phyloP scores from a whole-genome alignment of 1,140 invertebrate genomes.

The Pteromalus puparum region DNA sequence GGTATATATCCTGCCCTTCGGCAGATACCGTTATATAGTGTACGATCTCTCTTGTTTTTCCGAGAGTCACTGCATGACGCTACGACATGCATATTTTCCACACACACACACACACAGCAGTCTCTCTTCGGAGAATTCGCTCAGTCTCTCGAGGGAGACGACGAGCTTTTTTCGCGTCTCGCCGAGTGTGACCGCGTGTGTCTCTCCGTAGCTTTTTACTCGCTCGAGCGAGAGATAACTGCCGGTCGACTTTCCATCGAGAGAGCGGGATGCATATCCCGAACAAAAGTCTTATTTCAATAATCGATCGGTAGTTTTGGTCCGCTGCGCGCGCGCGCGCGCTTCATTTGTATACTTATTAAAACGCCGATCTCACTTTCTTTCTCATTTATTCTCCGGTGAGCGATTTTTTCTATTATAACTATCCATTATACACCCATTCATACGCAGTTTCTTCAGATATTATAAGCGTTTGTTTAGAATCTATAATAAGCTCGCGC shows the following conservation, averaged over 20 bases:
- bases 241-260: background rate
- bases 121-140: background rate
- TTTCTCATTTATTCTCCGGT: background rate
- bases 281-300: background rate
- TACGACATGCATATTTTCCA: background rate
- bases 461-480: too few species aligned
- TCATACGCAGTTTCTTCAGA: background rate
- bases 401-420: background rate
- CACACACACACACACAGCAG: too few species aligned
- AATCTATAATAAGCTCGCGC: background rate
- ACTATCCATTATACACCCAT: background rate
- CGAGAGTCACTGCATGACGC: background rate
- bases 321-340: background rate
- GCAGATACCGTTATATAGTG: background rate
- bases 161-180: conserved; percentile 3
- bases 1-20: background rate
- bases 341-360: background rate
- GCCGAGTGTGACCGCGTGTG: background rate
- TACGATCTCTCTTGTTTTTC: background rate
- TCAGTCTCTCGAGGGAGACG: background rate
- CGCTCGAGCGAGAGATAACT: background rate
- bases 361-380: background rate
- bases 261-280: background rate
- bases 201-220: background rate
- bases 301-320: background rate